Percentiles rank a stretch among this genome's conserved stretches.
Conservation (phyloP, 2,888 invertebrate species). For the Corythucha ciliata region DNA sequence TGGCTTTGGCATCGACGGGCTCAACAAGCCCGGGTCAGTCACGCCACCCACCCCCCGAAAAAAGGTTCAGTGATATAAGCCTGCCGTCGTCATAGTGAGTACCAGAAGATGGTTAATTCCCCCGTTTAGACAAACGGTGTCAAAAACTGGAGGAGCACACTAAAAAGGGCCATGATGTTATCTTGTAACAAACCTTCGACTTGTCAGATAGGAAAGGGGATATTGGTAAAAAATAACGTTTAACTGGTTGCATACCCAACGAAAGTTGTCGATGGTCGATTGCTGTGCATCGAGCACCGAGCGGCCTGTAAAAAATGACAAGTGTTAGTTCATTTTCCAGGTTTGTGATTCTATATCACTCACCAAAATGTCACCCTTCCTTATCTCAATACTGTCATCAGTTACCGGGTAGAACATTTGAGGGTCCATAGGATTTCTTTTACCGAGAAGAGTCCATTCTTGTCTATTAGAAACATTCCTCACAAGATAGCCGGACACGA, state of each 20-base stretch:
- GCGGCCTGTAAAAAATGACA: slow-evolving; percentile 54
- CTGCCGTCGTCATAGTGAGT: too few relatives aligned
- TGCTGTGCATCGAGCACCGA: slow-evolving; percentile 83
- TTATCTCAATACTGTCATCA: slow-evolving; percentile 48
- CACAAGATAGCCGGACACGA: slow-evolving; percentile 75
- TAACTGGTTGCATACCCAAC: slow-evolving; percentile 55
- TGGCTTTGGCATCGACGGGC: too few relatives aligned
- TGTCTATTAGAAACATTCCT: slow-evolving; percentile 50
- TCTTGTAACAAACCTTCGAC: too few relatives aligned
- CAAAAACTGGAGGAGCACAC: too few relatives aligned
- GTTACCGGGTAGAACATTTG: slow-evolving; percentile 89
- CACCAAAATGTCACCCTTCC: slow-evolving; percentile 59
- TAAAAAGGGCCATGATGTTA: too few relatives aligned
- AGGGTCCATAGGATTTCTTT: slow-evolving; percentile 74
- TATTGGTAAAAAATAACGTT: slow-evolving; percentile 23
- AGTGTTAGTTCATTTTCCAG: background rate
- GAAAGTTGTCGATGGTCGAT: slow-evolving; percentile 51
- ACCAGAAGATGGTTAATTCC: too few relatives aligned
- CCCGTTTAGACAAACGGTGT: too few relatives aligned
- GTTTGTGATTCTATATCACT: slow-evolving; percentile 30
- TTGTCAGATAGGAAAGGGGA: slow-evolving; percentile 7
- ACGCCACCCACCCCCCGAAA: too few relatives aligned
- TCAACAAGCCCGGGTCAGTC: too few relatives aligned
- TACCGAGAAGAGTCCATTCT: slow-evolving; percentile 74
- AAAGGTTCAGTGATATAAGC: too few relatives aligned